A percentile compares a stretch with the other conserved stretches of the same genome.
phyloP scores from a whole-genome alignment of 2,113 vertebrate genomes.

The Scalopus aquaticus region DNA sequence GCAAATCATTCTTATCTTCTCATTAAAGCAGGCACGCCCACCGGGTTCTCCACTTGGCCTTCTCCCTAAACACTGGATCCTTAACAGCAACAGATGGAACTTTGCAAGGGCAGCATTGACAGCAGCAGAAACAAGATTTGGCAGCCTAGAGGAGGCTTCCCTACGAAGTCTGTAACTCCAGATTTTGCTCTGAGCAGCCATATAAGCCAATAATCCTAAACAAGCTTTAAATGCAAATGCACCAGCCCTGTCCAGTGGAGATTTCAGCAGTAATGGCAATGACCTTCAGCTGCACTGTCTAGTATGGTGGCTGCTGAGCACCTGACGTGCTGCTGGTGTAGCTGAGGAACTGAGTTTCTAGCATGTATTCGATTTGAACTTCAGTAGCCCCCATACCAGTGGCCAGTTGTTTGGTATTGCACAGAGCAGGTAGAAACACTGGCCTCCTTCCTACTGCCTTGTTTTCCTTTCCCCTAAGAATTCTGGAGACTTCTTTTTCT shows the following conservation, averaged over 20 bases:
- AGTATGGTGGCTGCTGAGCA: neutral
- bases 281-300: neutral
- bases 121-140: neutral
- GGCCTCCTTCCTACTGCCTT: neutral
- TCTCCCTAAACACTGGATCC: neutral
- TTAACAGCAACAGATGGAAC: neutral
- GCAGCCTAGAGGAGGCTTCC: neutral
- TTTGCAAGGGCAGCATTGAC: neutral
- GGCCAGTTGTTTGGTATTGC: neutral
- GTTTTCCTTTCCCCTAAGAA: neutral
- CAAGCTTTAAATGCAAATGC: neutral
- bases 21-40: neutral
- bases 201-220: neutral
- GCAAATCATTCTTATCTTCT: constrained; percentile 23
- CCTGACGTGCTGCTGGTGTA: neutral
- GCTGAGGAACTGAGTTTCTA: neutral
- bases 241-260: neutral
- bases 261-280: neutral
- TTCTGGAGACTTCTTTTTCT: neutral
- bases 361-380: neutral
- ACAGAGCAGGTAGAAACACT: neutral
- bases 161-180: neutral
- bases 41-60: neutral
- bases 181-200: neutral
- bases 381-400: neutral